Evolutionary conservation across 2,797 vertebrate genomes (phyloP), one percentile per base, ranked within the genome.

Genomic region (Channa striata): DNA sequence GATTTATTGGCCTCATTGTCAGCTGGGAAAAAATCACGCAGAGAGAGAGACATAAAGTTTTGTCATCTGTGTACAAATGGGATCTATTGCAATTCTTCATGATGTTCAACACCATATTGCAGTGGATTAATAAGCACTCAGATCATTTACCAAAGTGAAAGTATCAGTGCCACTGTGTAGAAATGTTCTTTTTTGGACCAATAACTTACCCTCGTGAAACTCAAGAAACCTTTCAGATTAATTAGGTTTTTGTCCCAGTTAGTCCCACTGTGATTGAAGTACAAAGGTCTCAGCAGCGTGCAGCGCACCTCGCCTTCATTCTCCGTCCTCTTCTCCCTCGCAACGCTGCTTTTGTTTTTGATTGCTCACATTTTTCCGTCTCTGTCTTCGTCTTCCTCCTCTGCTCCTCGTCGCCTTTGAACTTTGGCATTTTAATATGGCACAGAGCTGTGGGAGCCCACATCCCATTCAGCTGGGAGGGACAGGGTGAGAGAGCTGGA

Each of bases 381-480:
- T 14, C 21, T 30, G 25, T 47, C 59, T 34, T 37, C 9, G 16
- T 46, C 50, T 49, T 42, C 30, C 59, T 64, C 44, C 40, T 63
- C 39, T 0, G 1, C 75, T 72, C 62, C 48, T 74, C 40, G 1
- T 53, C 70, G 7, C 67, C 63, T 90, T 83, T 88, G 82, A 88
- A 89, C 84, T 89, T 34, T 67, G 2, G 59, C 4, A 64, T 81
- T 82, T 84, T 59, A 77, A 77, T 75, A 56, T 84, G 86, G 75
- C 74, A 30, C 77, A 37, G 72, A 77, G 61, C 63, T 37, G 68
- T 48, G 60, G 73, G 70, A 79, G 74, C 66, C 6, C 80, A 52
- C 61, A 59, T 79, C 69, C 20, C 79, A 40, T 82, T 79, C 87
- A 86, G 75, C 87, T 81, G 84, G 73, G 77, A 58, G 59, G 48